These are phyloP conservation scores for Melanostigma gelatinosum DNA, from an alignment of 2,113 vertebrate genomes.

Conservation along the genomic window DNA sequence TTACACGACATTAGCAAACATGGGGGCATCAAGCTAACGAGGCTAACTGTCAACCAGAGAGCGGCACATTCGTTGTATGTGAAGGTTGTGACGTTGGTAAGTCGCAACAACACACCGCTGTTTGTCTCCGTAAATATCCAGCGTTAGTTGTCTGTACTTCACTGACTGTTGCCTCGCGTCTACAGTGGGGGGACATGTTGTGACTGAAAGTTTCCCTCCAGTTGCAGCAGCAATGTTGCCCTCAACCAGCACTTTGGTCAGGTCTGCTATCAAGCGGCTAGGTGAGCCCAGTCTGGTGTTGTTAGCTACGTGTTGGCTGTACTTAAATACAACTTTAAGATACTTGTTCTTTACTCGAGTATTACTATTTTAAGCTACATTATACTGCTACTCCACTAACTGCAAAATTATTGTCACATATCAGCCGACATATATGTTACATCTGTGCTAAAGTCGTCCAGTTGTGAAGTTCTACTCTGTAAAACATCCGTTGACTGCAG, in stretches of 20 bases:
- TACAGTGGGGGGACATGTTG: conserved; percentile 41
- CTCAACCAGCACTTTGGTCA: conserved; percentile 30
- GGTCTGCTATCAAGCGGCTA: conserved; percentile 60
- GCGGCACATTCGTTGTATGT: not conserved
- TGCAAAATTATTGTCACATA: not conserved
- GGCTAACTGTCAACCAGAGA: not conserved
- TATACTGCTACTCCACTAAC: not conserved
- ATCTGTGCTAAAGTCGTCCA: not conserved
- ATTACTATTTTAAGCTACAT: not conserved
- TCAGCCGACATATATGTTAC: not conserved
- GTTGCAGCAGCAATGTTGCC: conserved; percentile 67
- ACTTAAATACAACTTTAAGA: not conserved
- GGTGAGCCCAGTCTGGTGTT: conserved; percentile 51
- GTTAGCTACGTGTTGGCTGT: not conserved
- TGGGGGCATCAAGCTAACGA: conserved; percentile 4
- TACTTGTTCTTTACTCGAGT: not conserved
- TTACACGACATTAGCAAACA: not conserved
- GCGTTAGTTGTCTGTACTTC: not conserved
- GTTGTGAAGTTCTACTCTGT: not conserved
- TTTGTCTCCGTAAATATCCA: not conserved
- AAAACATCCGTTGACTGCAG: not conserved
- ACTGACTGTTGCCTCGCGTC: not conserved
- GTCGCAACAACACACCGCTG: not conserved
- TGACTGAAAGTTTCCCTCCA: conserved; percentile 47
- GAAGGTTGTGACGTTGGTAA: not conserved